Evolutionary conservation across 2,797 vertebrate species (phyloP).

Genomic region (Coreius guichenoti): DNA sequence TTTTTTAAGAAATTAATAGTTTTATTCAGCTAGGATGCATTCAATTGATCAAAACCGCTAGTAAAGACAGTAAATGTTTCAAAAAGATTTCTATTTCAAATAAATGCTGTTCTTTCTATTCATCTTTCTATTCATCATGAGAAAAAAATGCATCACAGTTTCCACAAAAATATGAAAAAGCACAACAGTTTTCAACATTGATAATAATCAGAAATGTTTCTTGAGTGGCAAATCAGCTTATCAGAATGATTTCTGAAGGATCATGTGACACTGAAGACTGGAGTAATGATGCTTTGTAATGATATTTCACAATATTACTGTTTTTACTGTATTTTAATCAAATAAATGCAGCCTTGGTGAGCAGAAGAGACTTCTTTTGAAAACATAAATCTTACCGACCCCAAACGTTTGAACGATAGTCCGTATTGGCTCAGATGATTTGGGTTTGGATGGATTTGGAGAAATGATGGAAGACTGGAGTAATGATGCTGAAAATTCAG

Average conservation of each 20-base stretch:
- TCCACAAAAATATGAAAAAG: neutral
- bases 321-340: too few relatives aligned
- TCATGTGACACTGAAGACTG: conserved; percentile 2
- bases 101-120: neutral
- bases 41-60: neutral
- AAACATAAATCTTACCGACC: too few relatives aligned
- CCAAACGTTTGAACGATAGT: too few relatives aligned
- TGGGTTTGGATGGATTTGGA: too few relatives aligned
- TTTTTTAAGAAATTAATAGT: accelerated
- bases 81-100: neutral
- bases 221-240: neutral
- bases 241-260: neutral
- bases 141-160: neutral
- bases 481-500: neutral
- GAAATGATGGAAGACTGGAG: neutral
- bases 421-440: too few relatives aligned
- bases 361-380: too few relatives aligned
- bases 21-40: neutral
- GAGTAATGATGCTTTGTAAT: neutral
- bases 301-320: too few relatives aligned
- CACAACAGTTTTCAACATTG: neutral
- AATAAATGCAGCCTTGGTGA: too few relatives aligned
- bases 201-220: neutral
- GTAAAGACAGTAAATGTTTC: neutral
- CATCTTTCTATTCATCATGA: neutral